Conservation (phyloP, 2,888 invertebrate genomes). For the Hymenopus coronatus region DNA sequence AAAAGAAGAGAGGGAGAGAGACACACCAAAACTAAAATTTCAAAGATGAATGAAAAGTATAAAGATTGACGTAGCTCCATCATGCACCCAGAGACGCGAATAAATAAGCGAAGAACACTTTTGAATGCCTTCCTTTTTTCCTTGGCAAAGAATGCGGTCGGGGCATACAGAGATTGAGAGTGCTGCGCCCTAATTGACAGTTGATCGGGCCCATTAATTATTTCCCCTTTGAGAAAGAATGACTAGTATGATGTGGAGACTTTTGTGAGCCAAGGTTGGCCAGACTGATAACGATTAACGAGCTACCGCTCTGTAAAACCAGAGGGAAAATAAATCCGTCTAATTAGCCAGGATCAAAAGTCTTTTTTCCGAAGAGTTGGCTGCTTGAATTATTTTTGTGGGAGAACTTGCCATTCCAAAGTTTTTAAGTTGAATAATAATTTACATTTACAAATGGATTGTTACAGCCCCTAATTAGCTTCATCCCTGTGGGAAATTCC, state of each 20-base stretch:
- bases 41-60: no score
- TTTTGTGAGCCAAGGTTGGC: background rate
- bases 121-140: background rate
- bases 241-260: background rate
- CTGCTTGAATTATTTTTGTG: background rate
- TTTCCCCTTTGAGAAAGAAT: background rate
- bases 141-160: background rate
- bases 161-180: background rate
- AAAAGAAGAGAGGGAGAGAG: no score
- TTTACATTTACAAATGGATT: background rate
- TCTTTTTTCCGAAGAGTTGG: background rate
- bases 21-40: no score
- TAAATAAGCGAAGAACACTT: background rate
- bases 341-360: background rate
- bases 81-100: background rate
- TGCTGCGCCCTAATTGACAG: conserved; percentile 25
- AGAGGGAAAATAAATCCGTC: background rate
- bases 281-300: background rate
- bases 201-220: conserved; percentile 21
- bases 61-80: background rate
- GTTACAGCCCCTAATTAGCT: background rate
- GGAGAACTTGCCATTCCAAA: background rate
- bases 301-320: background rate
- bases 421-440: background rate
- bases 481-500: background rate